Percentiles rank a stretch among this genome's conserved stretches.
Conservation (phyloP, 2,797 vertebrate genomes). For the Macroramphosus scolopax region DNA sequence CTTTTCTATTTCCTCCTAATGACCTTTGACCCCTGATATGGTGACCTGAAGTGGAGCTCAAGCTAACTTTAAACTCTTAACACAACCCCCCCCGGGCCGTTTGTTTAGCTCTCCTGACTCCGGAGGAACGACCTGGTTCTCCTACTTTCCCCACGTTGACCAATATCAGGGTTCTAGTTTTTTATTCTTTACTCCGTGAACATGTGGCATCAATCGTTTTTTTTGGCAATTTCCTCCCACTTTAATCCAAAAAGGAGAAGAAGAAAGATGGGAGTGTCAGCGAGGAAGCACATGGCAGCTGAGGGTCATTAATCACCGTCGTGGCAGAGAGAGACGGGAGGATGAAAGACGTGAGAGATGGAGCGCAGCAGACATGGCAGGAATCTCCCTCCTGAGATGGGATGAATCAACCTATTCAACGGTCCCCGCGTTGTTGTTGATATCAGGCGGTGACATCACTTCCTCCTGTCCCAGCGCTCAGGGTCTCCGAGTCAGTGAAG, state of each 20-base stretch:
- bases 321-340: conserved; percentile 37
- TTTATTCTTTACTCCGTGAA: conserved; percentile 19
- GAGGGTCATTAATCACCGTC: conserved; percentile 73
- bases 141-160: conserved; percentile 17
- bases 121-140: conserved; percentile 17
- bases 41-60: conserved; percentile 14
- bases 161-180: conserved; percentile 20
- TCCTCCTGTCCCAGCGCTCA: conserved; percentile 25
- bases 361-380: conserved; percentile 61
- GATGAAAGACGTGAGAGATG: conserved; percentile 64
- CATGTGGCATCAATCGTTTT: conserved; percentile 62
- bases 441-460: conserved; percentile 57
- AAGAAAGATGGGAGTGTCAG: conserved; percentile 65
- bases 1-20: no score
- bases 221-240: conserved; percentile 34
- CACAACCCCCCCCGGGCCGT: conserved; percentile 12
- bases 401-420: conserved; percentile 66
- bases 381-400: conserved; percentile 63
- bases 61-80: conserved; percentile 18
- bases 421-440: conserved; percentile 49
- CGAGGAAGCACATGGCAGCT: conserved; percentile 67
- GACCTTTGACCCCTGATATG: conserved; percentile 9
- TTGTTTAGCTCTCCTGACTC: background rate
- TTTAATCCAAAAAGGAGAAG: conserved; percentile 50
- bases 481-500: conserved; percentile 34